Base-by-base conservation (phyloP, 2,113 vertebrate species). In the Sialia sialis region DNA sequence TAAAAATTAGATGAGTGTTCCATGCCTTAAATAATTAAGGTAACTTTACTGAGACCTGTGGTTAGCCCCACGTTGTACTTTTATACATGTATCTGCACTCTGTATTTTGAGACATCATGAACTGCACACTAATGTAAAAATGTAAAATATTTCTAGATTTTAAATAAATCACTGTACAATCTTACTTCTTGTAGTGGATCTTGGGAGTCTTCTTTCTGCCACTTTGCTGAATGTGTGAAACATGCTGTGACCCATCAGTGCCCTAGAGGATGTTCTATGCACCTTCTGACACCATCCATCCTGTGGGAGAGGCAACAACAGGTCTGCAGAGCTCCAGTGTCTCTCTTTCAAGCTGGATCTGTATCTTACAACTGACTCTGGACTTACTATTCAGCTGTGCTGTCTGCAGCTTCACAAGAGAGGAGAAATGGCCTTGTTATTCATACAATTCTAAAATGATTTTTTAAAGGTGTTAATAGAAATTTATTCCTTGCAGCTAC, bases 61-160 rank as follows among this genome's bases (percentile, higher is more conserved):
- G 79, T 95, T 97, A 93, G 94, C 91, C 82, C 51, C 83, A 80
- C 58, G 68, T 74, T 96, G 51, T 96, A 96, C 54, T 96, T 93
- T 97, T 95, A 81, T 95, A 97, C 72, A 29, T 97, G 13, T 97
- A 97, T 84, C 97, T 98, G 96, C 97, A 97, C 95, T 97, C 94
- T 97, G 60, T 97, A 97, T 96, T 96, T 96, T 96, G 95, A 97
- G 96, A 97, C 96, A 94, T 96, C 95, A 95, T 94, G 70, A 97
- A 98, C 97, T 98, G 93, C 97, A 98, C 97, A 97, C 93, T 94
- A 97, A 97, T 98, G 93, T 98, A 98, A 97, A 98, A 97, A 96
- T 96, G 97, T 97, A 97, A 97, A 97, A 85, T 98, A 97, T 96
- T 96, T 96, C 82, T 96, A 97, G 95, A 95, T 95, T 98, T 97